Conservation (phyloP, 1,140 invertebrate genomes). For the Heliconius congener region DNA sequence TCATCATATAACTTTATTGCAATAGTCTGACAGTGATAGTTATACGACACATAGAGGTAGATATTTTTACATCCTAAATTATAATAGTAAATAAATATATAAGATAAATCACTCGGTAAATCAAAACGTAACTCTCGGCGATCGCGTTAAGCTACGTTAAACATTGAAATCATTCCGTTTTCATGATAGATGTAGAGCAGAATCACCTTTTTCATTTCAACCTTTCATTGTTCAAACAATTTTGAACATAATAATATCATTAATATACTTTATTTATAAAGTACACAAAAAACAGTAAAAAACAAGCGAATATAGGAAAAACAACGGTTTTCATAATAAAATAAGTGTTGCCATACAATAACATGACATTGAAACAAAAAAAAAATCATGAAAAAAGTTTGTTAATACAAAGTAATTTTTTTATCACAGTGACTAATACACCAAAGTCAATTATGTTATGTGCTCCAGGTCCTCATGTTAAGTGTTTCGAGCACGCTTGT, state of each 20-base stretch:
- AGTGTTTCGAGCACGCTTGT: slow-evolving; percentile 7
- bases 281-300: neutral
- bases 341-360: neutral
- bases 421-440: slow-evolving; percentile 2
- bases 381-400: neutral
- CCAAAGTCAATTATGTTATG: slow-evolving; percentile 10
- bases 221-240: too few relatives aligned
- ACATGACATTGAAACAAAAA: neutral
- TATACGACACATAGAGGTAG: too few relatives aligned
- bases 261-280: neutral
- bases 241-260: too few relatives aligned
- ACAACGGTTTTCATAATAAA: neutral
- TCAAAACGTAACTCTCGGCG: too few relatives aligned
- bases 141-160: neutral
- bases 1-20: neutral
- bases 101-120: too few relatives aligned
- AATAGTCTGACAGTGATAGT: neutral
- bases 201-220: too few relatives aligned
- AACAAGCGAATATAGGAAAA: neutral
- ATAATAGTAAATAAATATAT: too few relatives aligned
- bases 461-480: neutral
- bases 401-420: neutral
- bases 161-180: too few relatives aligned
- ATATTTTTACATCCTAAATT: too few relatives aligned
- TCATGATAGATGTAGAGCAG: too few relatives aligned